Percentiles rank a stretch among this genome's conserved stretches.
Conservation (phyloP, 2,113 vertebrate genomes). For the Capra hircus region DNA sequence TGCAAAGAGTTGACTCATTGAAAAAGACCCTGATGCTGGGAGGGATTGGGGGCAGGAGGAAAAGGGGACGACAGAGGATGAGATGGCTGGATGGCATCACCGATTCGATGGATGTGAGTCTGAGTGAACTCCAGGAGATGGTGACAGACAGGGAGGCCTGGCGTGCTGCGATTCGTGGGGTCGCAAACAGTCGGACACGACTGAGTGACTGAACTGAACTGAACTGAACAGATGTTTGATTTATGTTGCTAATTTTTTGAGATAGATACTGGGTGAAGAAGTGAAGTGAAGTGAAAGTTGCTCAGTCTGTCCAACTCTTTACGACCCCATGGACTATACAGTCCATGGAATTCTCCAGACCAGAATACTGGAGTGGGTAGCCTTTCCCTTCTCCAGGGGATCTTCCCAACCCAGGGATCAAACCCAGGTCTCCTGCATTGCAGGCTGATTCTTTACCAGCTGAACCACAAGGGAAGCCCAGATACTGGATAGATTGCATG, state of each 20-base stretch:
- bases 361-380: background rate
- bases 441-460: background rate
- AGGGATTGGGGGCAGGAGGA: background rate
- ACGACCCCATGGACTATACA: accelerated
- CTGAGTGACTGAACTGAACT: background rate
- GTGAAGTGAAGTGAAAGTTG: background rate
- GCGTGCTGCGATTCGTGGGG: accelerated
- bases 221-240: background rate
- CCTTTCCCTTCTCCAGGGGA: background rate
- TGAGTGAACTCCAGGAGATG: background rate
- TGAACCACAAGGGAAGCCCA: background rate
- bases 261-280: background rate
- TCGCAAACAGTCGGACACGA: background rate
- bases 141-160: background rate
- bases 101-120: background rate
- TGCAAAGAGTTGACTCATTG: background rate
- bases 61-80: background rate
- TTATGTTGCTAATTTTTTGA: background rate
- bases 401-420: background rate
- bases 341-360: background rate
- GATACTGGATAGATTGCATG: background rate
- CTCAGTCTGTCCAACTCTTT: background rate
- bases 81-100: background rate
- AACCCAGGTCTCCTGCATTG: background rate
- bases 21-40: background rate